phyloP scores from a whole-genome alignment of 1,140 invertebrate species.

The Onthophagus taurus region DNA sequence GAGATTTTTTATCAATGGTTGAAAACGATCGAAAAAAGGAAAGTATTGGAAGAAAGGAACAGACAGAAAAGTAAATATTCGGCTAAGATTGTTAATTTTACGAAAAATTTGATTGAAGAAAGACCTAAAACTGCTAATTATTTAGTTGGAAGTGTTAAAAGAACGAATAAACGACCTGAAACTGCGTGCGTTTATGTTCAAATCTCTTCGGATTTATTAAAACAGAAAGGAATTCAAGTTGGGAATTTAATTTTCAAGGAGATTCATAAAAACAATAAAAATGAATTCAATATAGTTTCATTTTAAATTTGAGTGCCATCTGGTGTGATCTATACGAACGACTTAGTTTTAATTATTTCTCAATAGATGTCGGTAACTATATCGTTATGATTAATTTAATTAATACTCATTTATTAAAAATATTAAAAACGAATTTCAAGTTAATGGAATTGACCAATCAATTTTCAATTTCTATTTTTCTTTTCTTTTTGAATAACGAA shows the following conservation, averaged over 20 bases:
- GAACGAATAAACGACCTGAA: conserved; percentile 15
- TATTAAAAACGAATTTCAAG: too few relatives aligned
- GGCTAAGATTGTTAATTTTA: not conserved
- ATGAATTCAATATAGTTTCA: too few relatives aligned
- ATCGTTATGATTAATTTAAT: too few relatives aligned
- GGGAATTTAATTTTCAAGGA: conserved; percentile 13
- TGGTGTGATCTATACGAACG: too few relatives aligned
- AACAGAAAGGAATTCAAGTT: conserved; percentile 25
- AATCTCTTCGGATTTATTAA: conserved; percentile 23
- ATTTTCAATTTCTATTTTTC: too few relatives aligned
- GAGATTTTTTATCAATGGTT: conserved; percentile 34
- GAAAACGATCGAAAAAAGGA: conserved; percentile 26
- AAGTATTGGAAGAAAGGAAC: conserved; percentile 6
- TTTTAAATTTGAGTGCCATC: too few relatives aligned
- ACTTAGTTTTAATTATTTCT: too few relatives aligned
- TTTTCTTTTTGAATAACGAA: too few relatives aligned
- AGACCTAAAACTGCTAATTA: conserved; percentile 27
- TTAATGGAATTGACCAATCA: too few relatives aligned
- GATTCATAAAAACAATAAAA: not conserved
- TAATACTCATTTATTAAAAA: too few relatives aligned
- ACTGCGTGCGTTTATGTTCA: conserved; percentile 29
- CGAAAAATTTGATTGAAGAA: conserved; percentile 4
- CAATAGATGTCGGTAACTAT: too few relatives aligned
- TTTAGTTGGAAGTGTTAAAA: conserved; percentile 5
- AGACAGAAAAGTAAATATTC: not conserved